Conservation (phyloP, 2,797 vertebrate species). For the Sebastes jordani region DNA sequence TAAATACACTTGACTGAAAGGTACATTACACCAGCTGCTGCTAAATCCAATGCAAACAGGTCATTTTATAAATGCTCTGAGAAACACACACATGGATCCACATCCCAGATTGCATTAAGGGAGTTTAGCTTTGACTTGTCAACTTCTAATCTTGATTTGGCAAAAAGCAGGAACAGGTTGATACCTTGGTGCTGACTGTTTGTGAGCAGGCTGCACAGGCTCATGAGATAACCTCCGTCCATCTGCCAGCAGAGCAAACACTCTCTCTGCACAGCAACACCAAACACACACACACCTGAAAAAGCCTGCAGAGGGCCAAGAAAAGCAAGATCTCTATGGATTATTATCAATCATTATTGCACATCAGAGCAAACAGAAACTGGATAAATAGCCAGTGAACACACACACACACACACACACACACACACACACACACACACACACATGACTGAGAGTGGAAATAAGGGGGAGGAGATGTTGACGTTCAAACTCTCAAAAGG, state of each 20-base stretch:
- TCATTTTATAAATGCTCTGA: not conserved
- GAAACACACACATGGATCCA: not conserved
- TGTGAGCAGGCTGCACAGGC: not conserved
- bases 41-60: not conserved
- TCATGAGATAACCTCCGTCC: constrained; percentile 7
- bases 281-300: constrained; percentile 20
- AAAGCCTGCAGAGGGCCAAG: not conserved
- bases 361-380: constrained; percentile 3
- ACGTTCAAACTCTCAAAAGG: constrained; percentile 64
- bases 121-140: constrained; percentile 32
- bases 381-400: not conserved
- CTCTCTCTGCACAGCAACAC: constrained; percentile 20
- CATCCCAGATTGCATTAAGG: not conserved
- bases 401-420: not conserved
- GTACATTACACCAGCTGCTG: not conserved
- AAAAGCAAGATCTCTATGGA: constrained; percentile 18
- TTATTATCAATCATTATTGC: not conserved
- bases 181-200: not conserved
- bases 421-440: not conserved
- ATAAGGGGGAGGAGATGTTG: constrained; percentile 52
- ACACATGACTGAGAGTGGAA: not conserved
- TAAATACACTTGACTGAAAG: not conserved
- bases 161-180: constrained; percentile 22
- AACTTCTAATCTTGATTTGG: constrained; percentile 47
- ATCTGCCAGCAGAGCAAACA: constrained; percentile 41